A percentile compares a stretch with the other conserved stretches of the same genome.
These are phyloP conservation scores for Hydrotaea diabolus DNA, from an alignment of 2,888 invertebrate genomes.

Conservation along the genomic window DNA sequence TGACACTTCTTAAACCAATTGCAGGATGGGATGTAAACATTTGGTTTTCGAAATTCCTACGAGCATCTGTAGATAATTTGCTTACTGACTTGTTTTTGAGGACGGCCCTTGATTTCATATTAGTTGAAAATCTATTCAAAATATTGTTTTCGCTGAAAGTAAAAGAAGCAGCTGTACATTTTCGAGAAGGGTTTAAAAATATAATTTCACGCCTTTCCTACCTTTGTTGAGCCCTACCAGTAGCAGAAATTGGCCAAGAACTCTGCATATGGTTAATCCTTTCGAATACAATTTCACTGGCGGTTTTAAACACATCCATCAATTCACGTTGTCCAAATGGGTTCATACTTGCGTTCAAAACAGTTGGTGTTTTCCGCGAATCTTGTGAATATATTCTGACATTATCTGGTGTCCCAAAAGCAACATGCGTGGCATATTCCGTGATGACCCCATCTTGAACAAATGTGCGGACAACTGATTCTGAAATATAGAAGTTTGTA, in stretches of 20 bases:
- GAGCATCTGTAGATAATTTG: too few species aligned
- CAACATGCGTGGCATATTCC: constrained; percentile 94
- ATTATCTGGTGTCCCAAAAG: constrained; percentile 92
- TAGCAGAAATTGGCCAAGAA: too few species aligned
- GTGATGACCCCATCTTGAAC: constrained; percentile 96
- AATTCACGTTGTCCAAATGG: constrained; percentile 83
- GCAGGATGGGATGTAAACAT: too few species aligned
- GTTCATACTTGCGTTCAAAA: constrained; percentile 85
- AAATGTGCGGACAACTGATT: constrained; percentile 94
- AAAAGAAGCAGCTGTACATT: too few species aligned
- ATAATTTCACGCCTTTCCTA: too few species aligned
- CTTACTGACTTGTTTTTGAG: too few species aligned
- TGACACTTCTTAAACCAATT: constrained; percentile 88
- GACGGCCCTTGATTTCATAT: constrained; percentile 88
- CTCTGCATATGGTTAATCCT: constrained; percentile 73
- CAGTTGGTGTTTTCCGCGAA: constrained; percentile 91
- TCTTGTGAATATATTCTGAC: constrained; percentile 92
- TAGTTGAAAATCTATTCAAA: too few species aligned
- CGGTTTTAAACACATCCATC: constrained; percentile 76
- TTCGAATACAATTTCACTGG: constrained; percentile 86
- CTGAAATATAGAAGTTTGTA: too few species aligned
- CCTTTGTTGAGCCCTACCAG: too few species aligned
- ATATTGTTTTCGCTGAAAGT: too few species aligned
- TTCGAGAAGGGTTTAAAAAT: too few species aligned
- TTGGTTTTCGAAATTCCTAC: too few species aligned